phyloP scores from a whole-genome alignment of 2,797 vertebrate species.

The Peromyscus aztecus region DNA sequence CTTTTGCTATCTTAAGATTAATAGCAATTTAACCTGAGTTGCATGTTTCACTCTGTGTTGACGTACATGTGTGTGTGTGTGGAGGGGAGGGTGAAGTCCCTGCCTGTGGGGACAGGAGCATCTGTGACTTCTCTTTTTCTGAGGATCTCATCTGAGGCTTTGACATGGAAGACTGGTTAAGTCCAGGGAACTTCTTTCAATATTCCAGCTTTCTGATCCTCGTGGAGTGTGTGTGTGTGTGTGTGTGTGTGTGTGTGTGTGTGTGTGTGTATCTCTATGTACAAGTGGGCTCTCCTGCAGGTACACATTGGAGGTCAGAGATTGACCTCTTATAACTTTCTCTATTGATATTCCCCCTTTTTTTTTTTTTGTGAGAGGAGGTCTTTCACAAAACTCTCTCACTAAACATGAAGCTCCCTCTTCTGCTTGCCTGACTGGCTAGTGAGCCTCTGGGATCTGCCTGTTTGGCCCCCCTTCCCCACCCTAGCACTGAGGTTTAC shows the following conservation, averaged over 20 bases:
- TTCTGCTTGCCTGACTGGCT: background rate
- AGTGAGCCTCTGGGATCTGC: background rate
- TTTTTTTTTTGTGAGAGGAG: background rate
- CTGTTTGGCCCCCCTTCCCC: rapidly evolving
- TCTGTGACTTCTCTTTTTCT: background rate
- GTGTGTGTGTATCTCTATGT: background rate
- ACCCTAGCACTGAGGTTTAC: background rate
- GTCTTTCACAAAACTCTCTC: background rate
- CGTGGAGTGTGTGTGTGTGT: background rate
- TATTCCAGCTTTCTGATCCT: background rate
- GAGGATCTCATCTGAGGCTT: background rate
- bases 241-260: background rate
- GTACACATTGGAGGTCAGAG: background rate
- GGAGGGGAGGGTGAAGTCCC: background rate
- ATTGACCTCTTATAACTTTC: background rate
- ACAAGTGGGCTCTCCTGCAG: background rate
- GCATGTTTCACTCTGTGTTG: background rate
- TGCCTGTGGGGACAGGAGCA: background rate
- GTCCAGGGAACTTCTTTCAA: background rate
- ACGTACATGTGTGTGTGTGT: rapidly evolving
- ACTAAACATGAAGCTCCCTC: background rate
- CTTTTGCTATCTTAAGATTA: background rate
- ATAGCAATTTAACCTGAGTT: background rate
- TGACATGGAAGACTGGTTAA: background rate
- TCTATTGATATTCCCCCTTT: background rate